Percentiles rank a stretch among this genome's conserved stretches.
phyloP scores from a whole-genome alignment of 2,113 vertebrate genomes.

The Barbus barbus region DNA sequence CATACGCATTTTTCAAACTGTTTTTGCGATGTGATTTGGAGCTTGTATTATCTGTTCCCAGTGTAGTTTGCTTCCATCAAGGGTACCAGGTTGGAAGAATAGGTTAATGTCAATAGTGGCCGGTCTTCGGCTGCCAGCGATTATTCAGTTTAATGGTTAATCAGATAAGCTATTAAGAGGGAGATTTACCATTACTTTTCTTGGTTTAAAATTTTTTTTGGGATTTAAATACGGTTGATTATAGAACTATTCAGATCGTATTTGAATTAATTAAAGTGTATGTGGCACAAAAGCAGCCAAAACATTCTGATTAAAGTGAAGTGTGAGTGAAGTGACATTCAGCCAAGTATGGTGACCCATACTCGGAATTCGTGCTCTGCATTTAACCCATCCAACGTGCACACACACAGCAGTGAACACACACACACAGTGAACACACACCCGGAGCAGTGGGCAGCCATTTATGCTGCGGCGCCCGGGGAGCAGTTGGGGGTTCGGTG shows the following conservation, averaged over 20 bases:
- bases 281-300: background rate
- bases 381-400: no score
- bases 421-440: no score
- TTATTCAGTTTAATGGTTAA: constrained; percentile 36
- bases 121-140: constrained; percentile 20
- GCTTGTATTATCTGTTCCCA: background rate
- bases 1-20: background rate
- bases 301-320: background rate
- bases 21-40: constrained; percentile 36
- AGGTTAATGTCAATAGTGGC: constrained; percentile 33
- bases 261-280: background rate
- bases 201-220: background rate
- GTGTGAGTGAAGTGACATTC: no score
- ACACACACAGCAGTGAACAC: no score
- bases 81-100: background rate
- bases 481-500: no score
- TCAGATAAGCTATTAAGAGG: constrained; percentile 39
- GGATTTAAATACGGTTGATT: background rate
- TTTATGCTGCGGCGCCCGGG: no score
- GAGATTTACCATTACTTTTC: background rate
- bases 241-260: background rate
- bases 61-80: background rate
- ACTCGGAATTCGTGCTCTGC: no score
- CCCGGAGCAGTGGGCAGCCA: no score
- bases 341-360: no score